Percentiles rank a stretch among this genome's conserved stretches.
phyloP scores from a whole-genome alignment of 2,797 vertebrate species.

The Sebastes flavidus region DNA sequence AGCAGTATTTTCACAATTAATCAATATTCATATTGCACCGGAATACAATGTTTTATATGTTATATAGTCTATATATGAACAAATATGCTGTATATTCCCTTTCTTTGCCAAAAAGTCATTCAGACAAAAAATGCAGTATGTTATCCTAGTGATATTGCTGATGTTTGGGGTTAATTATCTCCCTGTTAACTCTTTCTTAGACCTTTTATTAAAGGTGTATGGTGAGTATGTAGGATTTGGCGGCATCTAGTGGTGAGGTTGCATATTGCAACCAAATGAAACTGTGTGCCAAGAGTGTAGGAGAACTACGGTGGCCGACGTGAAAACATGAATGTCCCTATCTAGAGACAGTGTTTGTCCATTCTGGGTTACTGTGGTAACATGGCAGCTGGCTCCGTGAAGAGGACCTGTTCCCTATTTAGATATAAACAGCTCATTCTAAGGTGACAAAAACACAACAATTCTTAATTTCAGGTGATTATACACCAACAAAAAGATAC shows the following conservation, averaged over 20 bases:
- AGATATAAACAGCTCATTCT: no score
- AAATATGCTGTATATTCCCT: not conserved
- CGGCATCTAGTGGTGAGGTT: not conserved
- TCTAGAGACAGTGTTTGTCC: no score
- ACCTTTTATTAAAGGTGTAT: not conserved
- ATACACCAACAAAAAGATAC: no score
- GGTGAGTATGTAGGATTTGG: not conserved
- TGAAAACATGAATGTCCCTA: no score
- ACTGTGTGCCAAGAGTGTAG: not conserved
- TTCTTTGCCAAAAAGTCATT: not conserved
- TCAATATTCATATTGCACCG: no score
- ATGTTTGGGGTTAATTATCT: not conserved
- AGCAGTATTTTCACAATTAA: not conserved
- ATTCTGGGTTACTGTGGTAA: no score
- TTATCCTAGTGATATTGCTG: not conserved
- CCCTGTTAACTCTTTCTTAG: not conserved
- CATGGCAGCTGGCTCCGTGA: no score
- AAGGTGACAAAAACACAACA: no score
- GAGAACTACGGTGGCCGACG: no score
- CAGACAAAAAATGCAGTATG: not conserved
- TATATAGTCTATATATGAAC: not conserved
- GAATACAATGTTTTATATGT: no score
- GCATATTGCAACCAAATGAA: not conserved
- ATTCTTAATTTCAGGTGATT: no score
- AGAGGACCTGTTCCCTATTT: no score